phyloP scores from a whole-genome alignment of 2,113 vertebrate species.

The Cnemophilus loriae region DNA sequence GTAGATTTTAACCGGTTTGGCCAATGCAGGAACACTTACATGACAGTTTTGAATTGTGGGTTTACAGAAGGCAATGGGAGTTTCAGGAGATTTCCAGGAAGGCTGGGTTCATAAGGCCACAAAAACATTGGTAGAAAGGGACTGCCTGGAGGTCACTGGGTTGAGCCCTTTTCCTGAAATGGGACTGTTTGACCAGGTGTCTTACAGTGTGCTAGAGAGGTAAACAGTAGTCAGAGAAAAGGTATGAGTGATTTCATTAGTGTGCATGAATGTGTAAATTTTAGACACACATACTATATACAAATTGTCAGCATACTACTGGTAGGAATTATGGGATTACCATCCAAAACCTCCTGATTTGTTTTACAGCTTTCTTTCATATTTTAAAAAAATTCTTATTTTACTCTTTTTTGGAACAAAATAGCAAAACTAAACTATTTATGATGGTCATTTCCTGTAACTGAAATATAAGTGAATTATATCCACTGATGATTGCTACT shows the following conservation, averaged over 20 bases:
- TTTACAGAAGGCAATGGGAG: background rate
- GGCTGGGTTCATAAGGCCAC: background rate
- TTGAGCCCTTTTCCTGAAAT: background rate
- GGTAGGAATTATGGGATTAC: background rate
- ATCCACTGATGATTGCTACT: background rate
- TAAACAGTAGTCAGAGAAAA: background rate
- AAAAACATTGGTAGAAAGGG: background rate
- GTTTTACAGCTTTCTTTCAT: background rate
- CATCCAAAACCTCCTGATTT: background rate
- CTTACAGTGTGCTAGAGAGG: background rate
- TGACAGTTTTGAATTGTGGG: background rate
- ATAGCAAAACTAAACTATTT: background rate
- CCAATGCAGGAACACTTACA: background rate
- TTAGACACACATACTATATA: background rate
- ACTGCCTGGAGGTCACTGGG: rapidly evolving
- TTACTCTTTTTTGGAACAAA: background rate
- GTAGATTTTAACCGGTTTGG: background rate
- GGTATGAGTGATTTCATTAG: background rate
- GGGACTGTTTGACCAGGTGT: background rate
- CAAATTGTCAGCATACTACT: background rate
- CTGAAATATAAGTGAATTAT: background rate
- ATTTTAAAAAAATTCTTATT: background rate
- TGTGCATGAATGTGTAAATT: background rate
- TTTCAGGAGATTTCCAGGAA: background rate
- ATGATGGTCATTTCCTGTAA: background rate